Evolutionary conservation across 2,888 invertebrate genomes (phyloP).

Genomic region (Drosophila anomalata): DNA sequence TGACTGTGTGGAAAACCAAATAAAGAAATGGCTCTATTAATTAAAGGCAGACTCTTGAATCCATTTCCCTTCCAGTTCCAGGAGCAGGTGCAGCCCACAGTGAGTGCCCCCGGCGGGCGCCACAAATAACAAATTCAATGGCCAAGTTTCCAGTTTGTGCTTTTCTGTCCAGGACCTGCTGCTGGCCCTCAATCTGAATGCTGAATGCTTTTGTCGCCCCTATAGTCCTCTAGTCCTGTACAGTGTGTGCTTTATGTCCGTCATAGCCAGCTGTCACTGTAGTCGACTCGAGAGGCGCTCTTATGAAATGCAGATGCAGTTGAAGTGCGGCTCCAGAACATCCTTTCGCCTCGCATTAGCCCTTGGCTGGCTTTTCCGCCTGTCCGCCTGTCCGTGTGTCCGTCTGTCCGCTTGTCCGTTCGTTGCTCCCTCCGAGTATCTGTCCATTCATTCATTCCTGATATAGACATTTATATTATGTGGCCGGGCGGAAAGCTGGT

Average conservation of each 20-base stretch:
- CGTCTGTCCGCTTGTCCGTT: background rate
- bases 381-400: background rate
- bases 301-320: slow-evolving; percentile 28
- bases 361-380: background rate
- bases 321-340: slow-evolving; percentile 4
- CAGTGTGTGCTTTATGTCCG: slow-evolving; percentile 10
- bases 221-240: background rate
- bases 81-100: background rate
- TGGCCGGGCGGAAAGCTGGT: slow-evolving; percentile 20
- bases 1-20: background rate
- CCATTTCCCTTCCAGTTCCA: background rate
- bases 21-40: slow-evolving; percentile 34
- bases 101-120: background rate
- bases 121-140: slow-evolving; percentile 1
- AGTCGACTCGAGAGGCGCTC: slow-evolving; percentile 18
- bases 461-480: slow-evolving; percentile 66
- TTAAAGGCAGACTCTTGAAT: slow-evolving; percentile 20
- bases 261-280: slow-evolving; percentile 37
- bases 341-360: slow-evolving; percentile 21
- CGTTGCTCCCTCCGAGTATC: slow-evolving; percentile 3
- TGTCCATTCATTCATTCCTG: slow-evolving; percentile 59
- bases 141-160: background rate
- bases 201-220: background rate
- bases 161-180: background rate
- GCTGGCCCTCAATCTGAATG: slow-evolving; percentile 5